Evolutionary conservation across 2,888 invertebrate genomes (phyloP).

Genomic region (Patella depressa): DNA sequence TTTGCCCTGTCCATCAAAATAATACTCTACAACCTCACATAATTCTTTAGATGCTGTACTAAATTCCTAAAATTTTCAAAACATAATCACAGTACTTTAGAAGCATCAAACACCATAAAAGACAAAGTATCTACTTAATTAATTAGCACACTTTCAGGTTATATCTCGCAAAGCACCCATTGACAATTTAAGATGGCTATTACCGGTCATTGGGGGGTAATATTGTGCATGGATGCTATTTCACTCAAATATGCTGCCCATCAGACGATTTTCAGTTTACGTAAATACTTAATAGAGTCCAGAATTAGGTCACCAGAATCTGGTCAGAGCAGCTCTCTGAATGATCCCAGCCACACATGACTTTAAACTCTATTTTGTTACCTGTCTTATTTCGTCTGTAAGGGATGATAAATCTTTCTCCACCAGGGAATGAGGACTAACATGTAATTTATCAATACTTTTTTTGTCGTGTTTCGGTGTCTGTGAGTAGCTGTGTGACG

Average conservation of each 20-base stretch:
- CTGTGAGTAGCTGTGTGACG: too few relatives aligned
- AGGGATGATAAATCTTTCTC: conserved; percentile 90
- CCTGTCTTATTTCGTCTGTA: conserved; percentile 88
- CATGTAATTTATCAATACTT: neutral
- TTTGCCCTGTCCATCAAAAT: conserved; percentile 98
- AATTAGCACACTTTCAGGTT: neutral
- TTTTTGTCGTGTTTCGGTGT: too few relatives aligned
- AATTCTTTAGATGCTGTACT: conserved; percentile 77
- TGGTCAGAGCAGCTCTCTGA: neutral
- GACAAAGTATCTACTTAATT: neutral
- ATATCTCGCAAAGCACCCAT: neutral
- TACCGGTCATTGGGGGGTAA: too few relatives aligned
- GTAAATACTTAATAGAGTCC: too few relatives aligned
- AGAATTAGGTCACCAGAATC: neutral
- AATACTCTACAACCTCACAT: conserved; percentile 93
- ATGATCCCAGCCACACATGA: neutral
- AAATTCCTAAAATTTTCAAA: conserved; percentile 56
- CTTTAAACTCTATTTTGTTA: conserved; percentile 65
- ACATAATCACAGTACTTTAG: neutral
- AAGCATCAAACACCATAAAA: neutral
- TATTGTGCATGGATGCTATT: too few relatives aligned
- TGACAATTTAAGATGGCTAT: too few relatives aligned
- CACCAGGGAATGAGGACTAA: conserved; percentile 86
- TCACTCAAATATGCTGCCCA: too few relatives aligned
- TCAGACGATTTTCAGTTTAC: too few relatives aligned